Percentiles rank a stretch among this genome's conserved stretches.
phyloP scores from a whole-genome alignment of 2,113 vertebrate species.

The Todiramphus chloris region DNA sequence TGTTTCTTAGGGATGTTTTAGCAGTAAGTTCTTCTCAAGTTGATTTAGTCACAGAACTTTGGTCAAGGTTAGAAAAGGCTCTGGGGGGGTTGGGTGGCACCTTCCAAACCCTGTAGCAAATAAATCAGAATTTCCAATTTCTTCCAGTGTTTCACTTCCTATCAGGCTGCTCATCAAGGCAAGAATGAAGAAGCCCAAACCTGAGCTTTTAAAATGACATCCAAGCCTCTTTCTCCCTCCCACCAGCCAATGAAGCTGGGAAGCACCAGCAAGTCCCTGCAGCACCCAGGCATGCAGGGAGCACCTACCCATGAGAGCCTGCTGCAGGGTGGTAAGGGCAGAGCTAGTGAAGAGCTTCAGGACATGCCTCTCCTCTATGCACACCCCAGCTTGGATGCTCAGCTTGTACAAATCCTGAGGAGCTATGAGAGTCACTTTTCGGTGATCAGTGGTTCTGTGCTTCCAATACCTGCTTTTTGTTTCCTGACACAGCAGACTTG shows the following conservation, averaged over 20 bases:
- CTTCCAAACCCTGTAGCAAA: neutral
- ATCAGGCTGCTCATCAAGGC: neutral
- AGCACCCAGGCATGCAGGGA: neutral
- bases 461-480: neutral
- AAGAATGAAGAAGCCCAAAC: neutral
- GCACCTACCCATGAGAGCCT: rapidly evolving
- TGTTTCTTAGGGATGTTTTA: neutral
- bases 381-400: neutral
- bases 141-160: neutral
- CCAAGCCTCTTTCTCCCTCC: neutral
- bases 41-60: neutral
- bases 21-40: neutral
- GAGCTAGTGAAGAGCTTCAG: neutral
- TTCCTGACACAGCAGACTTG: neutral
- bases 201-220: neutral
- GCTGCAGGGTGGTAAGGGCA: neutral
- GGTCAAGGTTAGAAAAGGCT: neutral
- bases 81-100: neutral
- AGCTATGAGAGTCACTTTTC: neutral
- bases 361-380: neutral
- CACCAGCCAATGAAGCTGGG: neutral
- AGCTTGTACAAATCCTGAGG: rapidly evolving
- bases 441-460: rapidly evolving
- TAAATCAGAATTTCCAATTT: neutral
- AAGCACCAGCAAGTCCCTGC: neutral